These are phyloP conservation scores for Martes martes DNA, from an alignment of 2,113 vertebrate species.

Conservation along the genomic window DNA sequence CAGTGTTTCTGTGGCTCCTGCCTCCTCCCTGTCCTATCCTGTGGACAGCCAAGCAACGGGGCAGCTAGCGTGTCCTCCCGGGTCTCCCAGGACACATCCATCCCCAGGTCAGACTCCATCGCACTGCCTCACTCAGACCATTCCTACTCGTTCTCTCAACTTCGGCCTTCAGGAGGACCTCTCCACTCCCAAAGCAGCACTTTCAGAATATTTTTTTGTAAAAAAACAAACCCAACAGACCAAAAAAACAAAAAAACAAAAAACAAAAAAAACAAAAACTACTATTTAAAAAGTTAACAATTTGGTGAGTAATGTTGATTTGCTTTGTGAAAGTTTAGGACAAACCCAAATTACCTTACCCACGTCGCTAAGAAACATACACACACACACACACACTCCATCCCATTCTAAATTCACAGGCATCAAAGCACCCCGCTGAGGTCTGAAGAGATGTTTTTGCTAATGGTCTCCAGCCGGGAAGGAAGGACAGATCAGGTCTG, in stretches of 20 bases:
- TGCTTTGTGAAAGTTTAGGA: conserved; percentile 29
- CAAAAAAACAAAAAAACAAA: background rate
- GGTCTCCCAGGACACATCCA: background rate
- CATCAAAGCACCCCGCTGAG: background rate
- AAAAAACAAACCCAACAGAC: background rate
- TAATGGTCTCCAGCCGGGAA: background rate
- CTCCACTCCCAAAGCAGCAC: background rate
- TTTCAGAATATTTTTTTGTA: background rate
- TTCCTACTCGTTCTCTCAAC: background rate
- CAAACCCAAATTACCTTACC: background rate
- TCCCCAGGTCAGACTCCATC: background rate
- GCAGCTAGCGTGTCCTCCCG: background rate
- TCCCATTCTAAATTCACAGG: background rate
- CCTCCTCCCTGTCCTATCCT: background rate
- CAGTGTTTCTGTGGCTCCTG: background rate
- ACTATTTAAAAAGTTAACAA: background rate
- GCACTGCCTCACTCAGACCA: background rate
- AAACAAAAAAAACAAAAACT: accelerated
- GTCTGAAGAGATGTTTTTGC: background rate
- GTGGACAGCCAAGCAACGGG: background rate
- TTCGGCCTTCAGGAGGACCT: background rate
- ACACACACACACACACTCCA: background rate
- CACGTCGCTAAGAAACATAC: background rate
- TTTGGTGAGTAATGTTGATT: background rate
- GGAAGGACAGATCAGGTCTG: background rate